phyloP scores from a whole-genome alignment of 1,140 invertebrate genomes.

The Dryas iulia region DNA sequence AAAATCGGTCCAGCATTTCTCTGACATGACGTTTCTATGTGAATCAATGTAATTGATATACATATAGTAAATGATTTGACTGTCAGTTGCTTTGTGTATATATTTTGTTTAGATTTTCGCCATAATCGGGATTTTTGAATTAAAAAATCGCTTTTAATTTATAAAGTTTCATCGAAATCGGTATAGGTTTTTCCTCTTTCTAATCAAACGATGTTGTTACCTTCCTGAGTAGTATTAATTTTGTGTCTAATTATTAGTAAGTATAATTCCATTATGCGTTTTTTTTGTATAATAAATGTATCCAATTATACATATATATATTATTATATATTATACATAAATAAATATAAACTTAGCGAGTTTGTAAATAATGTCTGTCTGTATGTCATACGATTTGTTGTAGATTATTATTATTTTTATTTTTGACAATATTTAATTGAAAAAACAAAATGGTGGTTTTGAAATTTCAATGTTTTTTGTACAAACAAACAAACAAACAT shows the following conservation, averaged over 20 bases:
- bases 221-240: background rate
- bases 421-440: conserved; percentile 13
- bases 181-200: background rate
- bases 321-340: background rate
- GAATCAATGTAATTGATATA: background rate
- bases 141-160: background rate
- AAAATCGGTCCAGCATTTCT: conserved; percentile 14
- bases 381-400: conserved; percentile 8
- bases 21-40: background rate
- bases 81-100: background rate
- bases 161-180: background rate
- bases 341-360: conserved; percentile 2
- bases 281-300: background rate
- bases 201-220: background rate
- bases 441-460: background rate
- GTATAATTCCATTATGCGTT: conserved; percentile 1
- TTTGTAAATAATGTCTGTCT: conserved; percentile 27
- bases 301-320: background rate
- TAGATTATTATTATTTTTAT: conserved; percentile 12
- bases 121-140: background rate
- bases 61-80: background rate
- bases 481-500: conserved; percentile 16
- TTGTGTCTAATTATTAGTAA: conserved; percentile 1
- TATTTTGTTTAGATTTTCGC: too few species aligned
- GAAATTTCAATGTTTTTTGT: background rate